phyloP scores from a whole-genome alignment of 2,888 invertebrate species.

The Didymodactylos carnosus region DNA sequence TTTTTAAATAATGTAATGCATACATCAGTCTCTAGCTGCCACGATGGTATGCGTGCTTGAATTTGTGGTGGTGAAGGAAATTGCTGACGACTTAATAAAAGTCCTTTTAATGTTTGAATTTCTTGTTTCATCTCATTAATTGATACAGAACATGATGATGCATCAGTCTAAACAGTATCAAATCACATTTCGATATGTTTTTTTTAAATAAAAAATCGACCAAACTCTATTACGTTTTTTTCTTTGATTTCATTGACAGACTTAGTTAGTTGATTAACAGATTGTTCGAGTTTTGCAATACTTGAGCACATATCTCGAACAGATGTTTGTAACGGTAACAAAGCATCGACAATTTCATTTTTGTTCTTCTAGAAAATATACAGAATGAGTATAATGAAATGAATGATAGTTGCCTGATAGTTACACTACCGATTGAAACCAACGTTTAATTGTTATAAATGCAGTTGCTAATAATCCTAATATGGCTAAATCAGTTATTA shows the following conservation, averaged over 20 bases:
- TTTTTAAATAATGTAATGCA: too few relatives aligned
- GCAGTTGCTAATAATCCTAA: neutral
- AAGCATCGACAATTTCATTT: too few relatives aligned
- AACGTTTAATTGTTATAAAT: neutral
- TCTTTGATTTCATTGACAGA: too few relatives aligned
- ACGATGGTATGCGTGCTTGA: neutral
- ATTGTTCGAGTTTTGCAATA: neutral
- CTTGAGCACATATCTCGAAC: neutral
- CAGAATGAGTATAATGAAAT: too few relatives aligned
- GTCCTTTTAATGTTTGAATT: slow-evolving; percentile 3
- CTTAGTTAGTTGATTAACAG: neutral
- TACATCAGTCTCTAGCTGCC: slow-evolving; percentile 2
- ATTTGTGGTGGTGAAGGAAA: slow-evolving; percentile 9
- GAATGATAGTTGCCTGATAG: too few relatives aligned
- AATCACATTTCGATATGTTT: too few relatives aligned
- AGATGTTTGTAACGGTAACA: neutral
- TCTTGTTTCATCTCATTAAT: slow-evolving; percentile 1
- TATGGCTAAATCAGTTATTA: neutral
- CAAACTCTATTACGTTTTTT: too few relatives aligned
- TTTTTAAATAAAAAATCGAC: too few relatives aligned
- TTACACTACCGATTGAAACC: neutral
- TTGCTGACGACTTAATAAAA: slow-evolving; percentile 3
- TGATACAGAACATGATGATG: neutral
- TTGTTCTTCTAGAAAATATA: too few relatives aligned
- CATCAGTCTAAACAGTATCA: too few relatives aligned